These are phyloP conservation scores for Corythaeola cristata DNA, from an alignment of 2,113 vertebrate genomes.

Conservation along the genomic window DNA sequence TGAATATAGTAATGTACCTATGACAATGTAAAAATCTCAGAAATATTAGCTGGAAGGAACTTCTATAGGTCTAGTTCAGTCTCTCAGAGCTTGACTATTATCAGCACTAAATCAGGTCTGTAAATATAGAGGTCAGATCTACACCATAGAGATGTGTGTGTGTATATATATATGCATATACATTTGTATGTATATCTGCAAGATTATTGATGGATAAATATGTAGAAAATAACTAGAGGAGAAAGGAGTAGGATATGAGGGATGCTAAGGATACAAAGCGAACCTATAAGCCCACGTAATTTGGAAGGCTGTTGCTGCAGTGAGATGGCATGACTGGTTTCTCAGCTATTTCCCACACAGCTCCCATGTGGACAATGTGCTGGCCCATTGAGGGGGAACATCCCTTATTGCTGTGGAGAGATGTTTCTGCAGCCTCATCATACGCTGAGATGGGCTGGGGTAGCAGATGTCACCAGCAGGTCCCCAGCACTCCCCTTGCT, in stretches of 20 bases:
- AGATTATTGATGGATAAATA: not conserved
- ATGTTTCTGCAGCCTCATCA: not conserved
- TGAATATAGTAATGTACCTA: not conserved
- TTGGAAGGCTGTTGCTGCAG: not conserved
- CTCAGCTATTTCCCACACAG: not conserved
- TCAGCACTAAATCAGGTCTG: not conserved
- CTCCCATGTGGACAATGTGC: not conserved
- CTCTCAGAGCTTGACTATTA: not conserved
- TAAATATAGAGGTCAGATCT: not conserved
- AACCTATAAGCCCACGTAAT: not conserved
- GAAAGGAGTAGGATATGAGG: not conserved
- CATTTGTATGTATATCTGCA: not conserved
- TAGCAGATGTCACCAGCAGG: accelerated
- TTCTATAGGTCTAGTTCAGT: not conserved
- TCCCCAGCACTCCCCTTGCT: not conserved
- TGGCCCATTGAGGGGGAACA: not conserved
- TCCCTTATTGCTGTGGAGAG: too few relatives aligned
- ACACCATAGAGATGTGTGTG: not conserved
- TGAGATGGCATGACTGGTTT: not conserved
- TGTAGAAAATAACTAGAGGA: not conserved
- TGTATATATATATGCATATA: too few relatives aligned
- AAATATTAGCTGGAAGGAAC: not conserved
- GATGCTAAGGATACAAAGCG: not conserved
- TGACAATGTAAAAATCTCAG: not conserved
- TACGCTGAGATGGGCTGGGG: not conserved